Base-by-base conservation (phyloP, 2,797 vertebrate genomes). In the Rhinichthys osculus region DNA sequence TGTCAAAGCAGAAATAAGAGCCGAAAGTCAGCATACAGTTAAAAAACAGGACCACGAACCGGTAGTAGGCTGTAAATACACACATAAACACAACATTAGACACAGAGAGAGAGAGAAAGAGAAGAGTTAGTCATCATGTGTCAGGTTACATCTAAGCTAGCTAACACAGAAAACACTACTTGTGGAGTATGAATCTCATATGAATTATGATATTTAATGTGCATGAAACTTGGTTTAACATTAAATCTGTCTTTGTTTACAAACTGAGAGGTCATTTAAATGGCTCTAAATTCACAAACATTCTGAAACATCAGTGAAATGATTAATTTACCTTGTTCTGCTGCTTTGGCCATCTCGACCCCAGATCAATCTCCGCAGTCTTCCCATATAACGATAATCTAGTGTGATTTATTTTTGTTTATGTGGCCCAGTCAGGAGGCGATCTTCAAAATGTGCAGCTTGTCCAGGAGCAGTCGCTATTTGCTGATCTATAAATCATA, bases 1-100 rank as follows among this genome's bases (percentile, higher is more conserved):
- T 96, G 91, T 97, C 94, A 3, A 96, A 97, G 93, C 96, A 97
- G 93, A 96, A 97, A 91, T 94, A 97, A 69, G 96, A 96, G 83
- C 95, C 94, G 1, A 97, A 96, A 0, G 95, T 96, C 88, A 97
- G 92, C 88, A 97, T 89, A 74, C 96, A 96, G 91, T 94, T 96
- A 92, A 97, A 97, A 92, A 97, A 94, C 7, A 97, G 93, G 81
- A 96, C 95, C 90, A 94, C 5, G n/a, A 97, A 97, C 42, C 96
- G 93, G 90, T 96, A 96, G 80, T 93, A 94, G 0, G 84, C 96
- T 97, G 92, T 10, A 86, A 54, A 76, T 38, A 85, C 10, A 83
- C 57, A 23, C 17, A 67, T 7, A 81, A 16, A 38, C n/a, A 77
- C 4, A 80, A 5, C 5, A 16, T 50, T 1, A 81, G 1, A 67